Base-by-base conservation (phyloP, 2,888 invertebrate genomes). In the Phortica okadai region DNA sequence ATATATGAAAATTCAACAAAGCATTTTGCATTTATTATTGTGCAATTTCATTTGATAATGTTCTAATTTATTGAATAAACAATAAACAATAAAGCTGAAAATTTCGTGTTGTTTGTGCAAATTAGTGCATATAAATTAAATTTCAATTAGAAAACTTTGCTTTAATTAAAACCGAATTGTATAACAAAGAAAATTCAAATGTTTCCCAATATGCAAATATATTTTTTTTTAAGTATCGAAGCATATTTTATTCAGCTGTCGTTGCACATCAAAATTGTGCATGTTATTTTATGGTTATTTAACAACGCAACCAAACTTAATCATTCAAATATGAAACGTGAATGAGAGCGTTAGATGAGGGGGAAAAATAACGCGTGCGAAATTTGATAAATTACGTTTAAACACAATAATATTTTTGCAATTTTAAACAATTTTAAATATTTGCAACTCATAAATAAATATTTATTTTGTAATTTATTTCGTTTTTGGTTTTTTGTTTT, bases 311-410 rank as follows among this genome's bases (percentile, higher is more conserved):
- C 33, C 70, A 33, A 25, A 54, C 67, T 59, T 76, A 74, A 76
- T 74, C 72, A 54, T 74, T 74, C 75, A 72, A 42, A 25, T 11
- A 16, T 88, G 85, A 73, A 84, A 81, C 14, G 76, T 79, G 33
- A 77, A 41, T 58, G 21, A 80, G 14, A 74, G 62, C 79, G 33
- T 74, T 25, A 70, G 21, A 58, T 66, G 21, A 33, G 44, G 16
- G 10, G 16, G 10, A 62, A 66, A 66, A 58, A 77, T 7, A 67
- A n/a, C 16, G 41, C n/a, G 67, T 42, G 8, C 10, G 70, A 8
- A 33, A 50, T 70, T 8, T 70, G 54, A 69, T 69, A 69, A 69
- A 69, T 69, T 69, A 21, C 33, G 16, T 69, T 69, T 45, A 7
- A 16, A 62, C n/a, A 6, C 62, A 25, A 62, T 62, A 69, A n/a